Evolutionary conservation across 2,797 vertebrate species (phyloP), one percentile per base, ranked within the genome.

Genomic region (Coccyzus lansbergi): DNA sequence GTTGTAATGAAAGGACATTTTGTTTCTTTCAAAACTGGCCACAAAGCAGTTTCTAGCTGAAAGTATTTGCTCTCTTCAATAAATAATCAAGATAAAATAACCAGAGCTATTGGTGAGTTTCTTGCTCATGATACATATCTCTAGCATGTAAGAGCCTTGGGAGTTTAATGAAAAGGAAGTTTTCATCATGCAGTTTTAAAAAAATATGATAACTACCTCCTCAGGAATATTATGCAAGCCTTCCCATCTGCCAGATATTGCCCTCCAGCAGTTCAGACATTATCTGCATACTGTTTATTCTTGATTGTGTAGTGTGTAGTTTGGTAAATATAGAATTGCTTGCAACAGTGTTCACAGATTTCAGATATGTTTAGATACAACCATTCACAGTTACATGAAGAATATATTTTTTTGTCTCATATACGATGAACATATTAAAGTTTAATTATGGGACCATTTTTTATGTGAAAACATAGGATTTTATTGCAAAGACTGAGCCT

Each of bases 11-110:
- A 95, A 94, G 70, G 92, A 38, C 17, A 29, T 86, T 80, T 80
- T 87, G 68, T 95, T 58, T 90, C 36, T 87, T 96, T 94, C 60
- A 79, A 86, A 86, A 79, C 42, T 75, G 64, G 33, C 63, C 70
- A 68, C 55, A 95, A 83, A 93, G 80, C 77, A 51, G 26, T 53
- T 81, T 72, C 58, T 92, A 62, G 28, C 78, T 86, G 36, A 31
- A 75, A 83, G 33, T 68, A 34, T 79, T 86, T 89, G 49, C 22
- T 60, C 17, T 78, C 55, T 69, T 92, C 60, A 80, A 15, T 78
- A 88, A 86, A 72, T 75, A 85, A 87, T 55, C 49, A 46, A 60
- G 88, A 64, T 44, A 59, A 67, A 90, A 63, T 59, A 86, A 62
- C 28, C 15, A 76, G 78, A 90, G 28, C 46, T 90, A 20, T 80